Evolutionary conservation across 2,888 invertebrate species (phyloP), one percentile per base, ranked within the genome.

Genomic region (Rhagium mordax): DNA sequence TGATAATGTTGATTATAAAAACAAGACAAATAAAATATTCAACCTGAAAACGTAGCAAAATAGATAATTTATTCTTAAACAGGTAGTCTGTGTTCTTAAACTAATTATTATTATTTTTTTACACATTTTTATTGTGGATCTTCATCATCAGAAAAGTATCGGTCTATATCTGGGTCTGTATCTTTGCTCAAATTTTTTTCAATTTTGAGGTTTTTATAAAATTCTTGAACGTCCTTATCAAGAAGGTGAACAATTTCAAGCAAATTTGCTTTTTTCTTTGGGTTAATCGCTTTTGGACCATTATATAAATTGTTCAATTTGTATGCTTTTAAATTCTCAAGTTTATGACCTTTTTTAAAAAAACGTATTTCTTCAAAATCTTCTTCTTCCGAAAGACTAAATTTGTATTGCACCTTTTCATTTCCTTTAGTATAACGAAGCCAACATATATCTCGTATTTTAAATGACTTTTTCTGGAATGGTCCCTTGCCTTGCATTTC

Each of bases 401-500:
- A 27, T 57, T 57, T 24, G 15, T 53, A 53, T 16, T 20, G 24
- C 13, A 57, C 24, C 1, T 29, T 57, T 27, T 27, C 29, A 7
- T 29, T 51, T 51, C 15, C 27, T 57, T 55, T 67, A 10, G 16
- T 67, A 53, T 67, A 67, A 10, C 57, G 18, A 33, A 53, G 21
- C 57, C 67, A 67, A 10, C 41, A 20, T 16, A 67, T 18, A 20
- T 55, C 55, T 51, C 65, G 55, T 3, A 55, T 29, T 55, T 21
- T 67, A 55, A 55, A 55, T 33, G 20, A 6, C 29, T 24, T 70
- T 49, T 49, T 51, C 16, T n/a, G 62, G 13, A 69, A 68, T 3
- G 41, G 27, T 15, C 72, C 57, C 16, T 61, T 69, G 41, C 47
- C n/a, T 59, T 24, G 4, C 47, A 65, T 27, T 57, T 65, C 48